A percentile compares a stretch with the other conserved stretches of the same genome.
phyloP scores from a whole-genome alignment of 2,888 invertebrate species.

The Horisme vitalbata region DNA sequence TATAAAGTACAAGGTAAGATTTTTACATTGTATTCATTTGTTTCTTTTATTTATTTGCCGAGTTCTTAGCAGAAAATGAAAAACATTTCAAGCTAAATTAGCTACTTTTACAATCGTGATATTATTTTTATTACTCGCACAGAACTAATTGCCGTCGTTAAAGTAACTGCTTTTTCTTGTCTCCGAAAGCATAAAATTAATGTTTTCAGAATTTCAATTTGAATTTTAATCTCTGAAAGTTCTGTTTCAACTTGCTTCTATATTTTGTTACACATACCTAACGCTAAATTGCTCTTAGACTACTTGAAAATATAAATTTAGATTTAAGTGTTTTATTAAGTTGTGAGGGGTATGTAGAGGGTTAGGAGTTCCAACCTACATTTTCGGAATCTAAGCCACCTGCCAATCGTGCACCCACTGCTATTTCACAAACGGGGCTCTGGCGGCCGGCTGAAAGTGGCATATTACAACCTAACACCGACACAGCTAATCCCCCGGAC shows the following conservation, averaged over 20 bases:
- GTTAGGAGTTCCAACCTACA: too few species aligned
- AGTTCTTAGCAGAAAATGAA: slow-evolving; percentile 8
- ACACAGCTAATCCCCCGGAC: too few species aligned
- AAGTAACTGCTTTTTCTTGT: slow-evolving; percentile 23
- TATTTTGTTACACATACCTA: slow-evolving; percentile 50
- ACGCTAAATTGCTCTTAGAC: too few species aligned
- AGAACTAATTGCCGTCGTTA: slow-evolving; percentile 26
- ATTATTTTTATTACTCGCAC: slow-evolving; percentile 25
- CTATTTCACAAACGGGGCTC: too few species aligned
- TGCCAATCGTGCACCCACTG: too few species aligned
- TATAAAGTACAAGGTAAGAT: too few species aligned
- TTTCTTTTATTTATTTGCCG: background rate
- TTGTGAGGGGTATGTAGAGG: too few species aligned
- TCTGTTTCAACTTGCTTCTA: slow-evolving; percentile 49
- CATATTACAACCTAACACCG: too few species aligned
- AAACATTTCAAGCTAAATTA: slow-evolving; percentile 9
- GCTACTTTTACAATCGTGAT: slow-evolving; percentile 27
- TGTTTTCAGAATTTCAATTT: slow-evolving; percentile 24
- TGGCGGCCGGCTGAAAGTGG: too few species aligned
- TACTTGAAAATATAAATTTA: too few species aligned
- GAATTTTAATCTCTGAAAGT: slow-evolving; percentile 31
- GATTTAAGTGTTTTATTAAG: too few species aligned
- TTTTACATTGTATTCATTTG: background rate
- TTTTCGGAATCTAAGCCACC: too few species aligned
- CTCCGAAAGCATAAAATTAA: slow-evolving; percentile 26